Evolutionary conservation across 1,140 invertebrate species (phyloP).

Genomic region (Latrodectus geometricus): DNA sequence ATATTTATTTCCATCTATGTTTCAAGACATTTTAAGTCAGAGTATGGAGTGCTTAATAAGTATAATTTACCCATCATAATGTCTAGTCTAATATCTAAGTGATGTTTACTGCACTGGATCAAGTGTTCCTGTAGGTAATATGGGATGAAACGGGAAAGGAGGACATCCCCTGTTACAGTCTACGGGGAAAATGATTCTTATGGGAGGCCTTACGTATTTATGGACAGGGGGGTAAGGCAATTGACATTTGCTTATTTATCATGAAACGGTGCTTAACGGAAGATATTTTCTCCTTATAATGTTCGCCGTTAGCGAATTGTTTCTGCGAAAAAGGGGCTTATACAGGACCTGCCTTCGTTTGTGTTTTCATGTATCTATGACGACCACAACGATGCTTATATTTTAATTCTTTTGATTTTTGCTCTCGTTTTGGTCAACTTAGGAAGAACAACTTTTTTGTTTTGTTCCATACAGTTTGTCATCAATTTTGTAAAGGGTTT

Average conservation of each 20-base stretch:
- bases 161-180: neutral
- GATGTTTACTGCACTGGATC: too few species aligned
- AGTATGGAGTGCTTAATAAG: too few species aligned
- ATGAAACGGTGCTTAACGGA: constrained; percentile 51
- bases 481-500: constrained; percentile 2
- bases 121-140: too few species aligned
- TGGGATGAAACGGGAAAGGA: neutral
- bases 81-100: too few species aligned
- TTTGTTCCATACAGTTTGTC: neutral
- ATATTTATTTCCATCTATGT: too few species aligned
- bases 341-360: constrained; percentile 20
- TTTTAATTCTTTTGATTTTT: constrained; percentile 55
- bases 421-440: constrained; percentile 5
- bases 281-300: constrained; percentile 20
- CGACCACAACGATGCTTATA: constrained; percentile 40
- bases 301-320: constrained; percentile 26
- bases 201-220: neutral
- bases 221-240: constrained; percentile 1
- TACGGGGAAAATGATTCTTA: neutral
- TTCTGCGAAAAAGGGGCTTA: constrained; percentile 36
- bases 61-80: too few species aligned
- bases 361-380: constrained; percentile 36
- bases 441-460: neutral
- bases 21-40: too few species aligned
- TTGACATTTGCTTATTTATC: constrained; percentile 59